These are phyloP conservation scores for Stratiolaelaps scimitus DNA, from an alignment of 1,140 invertebrate genomes.

Conservation along the genomic window DNA sequence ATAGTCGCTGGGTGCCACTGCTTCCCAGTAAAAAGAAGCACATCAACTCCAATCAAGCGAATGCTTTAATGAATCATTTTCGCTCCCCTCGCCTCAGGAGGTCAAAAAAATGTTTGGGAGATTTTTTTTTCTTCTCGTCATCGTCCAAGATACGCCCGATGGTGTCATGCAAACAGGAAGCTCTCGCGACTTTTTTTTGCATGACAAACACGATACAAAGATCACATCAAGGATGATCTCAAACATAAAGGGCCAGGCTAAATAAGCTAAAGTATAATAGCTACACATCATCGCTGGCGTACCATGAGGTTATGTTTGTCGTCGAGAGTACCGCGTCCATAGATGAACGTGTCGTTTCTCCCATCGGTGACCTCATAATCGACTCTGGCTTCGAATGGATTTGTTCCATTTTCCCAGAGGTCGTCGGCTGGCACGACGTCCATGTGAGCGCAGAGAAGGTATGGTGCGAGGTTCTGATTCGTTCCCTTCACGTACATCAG, in stretches of 20 bases:
- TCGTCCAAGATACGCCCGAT: background rate
- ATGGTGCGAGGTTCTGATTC: constrained; percentile 44
- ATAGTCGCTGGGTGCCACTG: background rate
- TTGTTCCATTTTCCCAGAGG: constrained; percentile 44
- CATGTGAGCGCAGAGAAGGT: constrained; percentile 47
- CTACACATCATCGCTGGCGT: constrained; percentile 30
- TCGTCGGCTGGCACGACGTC: constrained; percentile 50
- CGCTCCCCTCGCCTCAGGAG: background rate
- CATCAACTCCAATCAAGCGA: background rate
- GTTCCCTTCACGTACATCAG: constrained; percentile 38
- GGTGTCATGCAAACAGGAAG: background rate
- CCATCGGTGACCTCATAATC: too few species aligned
- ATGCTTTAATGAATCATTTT: constrained; percentile 10
- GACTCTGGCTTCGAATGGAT: constrained; percentile 45
- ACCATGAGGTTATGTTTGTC: constrained; percentile 48
- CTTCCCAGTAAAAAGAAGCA: background rate
- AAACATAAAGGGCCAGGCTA: background rate
- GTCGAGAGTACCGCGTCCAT: constrained; percentile 49
- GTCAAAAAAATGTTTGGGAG: too few species aligned
- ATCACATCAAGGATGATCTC: background rate
- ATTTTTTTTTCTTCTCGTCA: too few species aligned
- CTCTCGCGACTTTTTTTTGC: background rate
- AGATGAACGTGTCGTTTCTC: constrained; percentile 47
- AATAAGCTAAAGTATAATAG: background rate
- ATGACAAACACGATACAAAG: constrained; percentile 29